Evolutionary conservation across 2,113 vertebrate genomes (phyloP), one percentile per base, ranked within the genome.

Genomic region (Lampris megalopsis): DNA sequence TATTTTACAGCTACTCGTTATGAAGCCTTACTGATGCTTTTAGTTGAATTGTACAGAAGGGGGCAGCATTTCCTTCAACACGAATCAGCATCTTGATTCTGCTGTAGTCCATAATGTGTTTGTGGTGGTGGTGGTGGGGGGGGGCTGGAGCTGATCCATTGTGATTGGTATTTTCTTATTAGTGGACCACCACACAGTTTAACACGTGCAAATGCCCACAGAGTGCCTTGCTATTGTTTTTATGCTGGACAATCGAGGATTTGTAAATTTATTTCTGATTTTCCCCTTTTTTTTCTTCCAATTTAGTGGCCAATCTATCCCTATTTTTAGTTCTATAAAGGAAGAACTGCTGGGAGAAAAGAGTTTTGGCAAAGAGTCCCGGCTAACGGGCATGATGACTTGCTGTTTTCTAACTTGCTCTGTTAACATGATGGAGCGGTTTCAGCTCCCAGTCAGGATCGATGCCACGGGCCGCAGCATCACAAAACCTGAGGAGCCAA

Each of bases 401-500:
- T 40, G 79, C 64, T 54, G 42, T 69, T 36, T 42, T 67, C 9
- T 37, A 60, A 61, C 63, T 45, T 68, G 41, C 61, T 47, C 13
- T 5, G 43, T 24, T 11, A 58, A 75, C 38, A 63, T 45, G 59
- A 53, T 41, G 40, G 58, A 73, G 59, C 35, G 11, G 48, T 62
- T 36, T 38, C 68, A 76, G 35, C 43, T 50, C 35, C 0, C 7
- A 40, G 57, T 62, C 41, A 52, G 66, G 66, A 79, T 54, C 3
- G 57, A 75, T 43, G 45, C 71, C 82, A 78, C 66, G 53, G 65
- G 63, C 75, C 75, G 70, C 60, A 2, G 57, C 47, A 66, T 84
- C 73, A 75, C 38, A 35, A 72, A 61, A 71, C 54, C 43, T 77
- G 82, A 90, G 73, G 77, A 81, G 77, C 73, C 86, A 90, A 94